Percentiles rank a stretch among this genome's conserved stretches.
These are phyloP conservation scores for Anisognathus igniventris DNA, from an alignment of 2,797 vertebrate species.

Conservation along the genomic window DNA sequence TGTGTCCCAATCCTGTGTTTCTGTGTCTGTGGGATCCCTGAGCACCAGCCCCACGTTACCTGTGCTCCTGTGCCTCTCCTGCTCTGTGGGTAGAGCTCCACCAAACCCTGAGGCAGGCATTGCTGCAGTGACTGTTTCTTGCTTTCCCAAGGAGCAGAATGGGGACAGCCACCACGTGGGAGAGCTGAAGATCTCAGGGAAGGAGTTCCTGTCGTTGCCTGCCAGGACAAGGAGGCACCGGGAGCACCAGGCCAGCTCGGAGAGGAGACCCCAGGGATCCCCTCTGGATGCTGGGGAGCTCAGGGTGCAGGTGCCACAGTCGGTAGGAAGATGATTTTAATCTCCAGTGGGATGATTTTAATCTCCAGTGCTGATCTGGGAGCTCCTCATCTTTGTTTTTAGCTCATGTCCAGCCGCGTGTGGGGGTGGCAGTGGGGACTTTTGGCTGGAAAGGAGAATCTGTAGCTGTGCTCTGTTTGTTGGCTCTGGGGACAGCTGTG, in stretches of 20 bases:
- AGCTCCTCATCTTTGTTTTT: not conserved
- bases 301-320: slow-evolving; percentile 81
- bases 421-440: not conserved
- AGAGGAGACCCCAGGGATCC: slow-evolving; percentile 74
- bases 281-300: slow-evolving; percentile 83
- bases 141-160: slow-evolving; percentile 79
- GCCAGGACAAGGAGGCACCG: slow-evolving; percentile 78
- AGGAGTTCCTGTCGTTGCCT: slow-evolving; percentile 75
- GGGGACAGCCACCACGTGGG: slow-evolving; percentile 83
- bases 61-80: not conserved
- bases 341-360: not conserved
- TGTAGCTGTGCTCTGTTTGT: not conserved
- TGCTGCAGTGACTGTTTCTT: not conserved
- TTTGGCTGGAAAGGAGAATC: not conserved
- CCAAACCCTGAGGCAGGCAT: not conserved
- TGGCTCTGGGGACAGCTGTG: not conserved
- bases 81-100: not conserved
- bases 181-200: slow-evolving; percentile 75
- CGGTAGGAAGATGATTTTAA: slow-evolving; percentile 69
- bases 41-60: fast-evolving
- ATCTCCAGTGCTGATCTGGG: not conserved
- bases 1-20: not conserved
- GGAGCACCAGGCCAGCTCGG: slow-evolving; percentile 77
- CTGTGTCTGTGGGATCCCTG: not conserved
- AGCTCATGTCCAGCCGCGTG: not conserved